A percentile compares a stretch with the other conserved stretches of the same genome.
Conservation (phyloP, 2,888 invertebrate species). For the Dromius quadrimaculatus region DNA sequence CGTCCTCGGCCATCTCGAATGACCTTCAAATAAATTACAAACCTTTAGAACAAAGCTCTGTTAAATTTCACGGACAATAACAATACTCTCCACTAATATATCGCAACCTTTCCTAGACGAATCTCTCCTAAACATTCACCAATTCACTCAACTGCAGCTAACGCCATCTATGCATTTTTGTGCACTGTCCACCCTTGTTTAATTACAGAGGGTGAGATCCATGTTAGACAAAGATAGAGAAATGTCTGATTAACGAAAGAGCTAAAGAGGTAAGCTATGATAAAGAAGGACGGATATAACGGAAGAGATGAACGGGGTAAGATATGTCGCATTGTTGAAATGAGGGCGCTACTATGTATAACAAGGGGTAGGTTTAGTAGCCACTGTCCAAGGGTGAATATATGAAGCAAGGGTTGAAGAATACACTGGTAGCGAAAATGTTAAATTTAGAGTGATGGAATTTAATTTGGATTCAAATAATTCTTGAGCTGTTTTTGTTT, state of each 20-base stretch:
- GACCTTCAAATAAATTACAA: not conserved
- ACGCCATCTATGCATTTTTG: constrained; percentile 59
- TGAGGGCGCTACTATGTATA: constrained; percentile 34
- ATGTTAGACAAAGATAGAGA: constrained; percentile 37
- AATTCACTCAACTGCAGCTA: constrained; percentile 34
- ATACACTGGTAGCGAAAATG: constrained; percentile 55
- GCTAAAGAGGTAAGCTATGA: not conserved
- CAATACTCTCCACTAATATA: constrained; percentile 14
- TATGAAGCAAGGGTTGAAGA: constrained; percentile 65
- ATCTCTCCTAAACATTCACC: not conserved
- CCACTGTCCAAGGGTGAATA: constrained; percentile 66
- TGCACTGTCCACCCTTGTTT: constrained; percentile 64
- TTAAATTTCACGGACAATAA: constrained; percentile 44
- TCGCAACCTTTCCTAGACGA: constrained; percentile 10
- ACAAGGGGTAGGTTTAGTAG: constrained; percentile 62
- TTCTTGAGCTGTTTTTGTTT: no score
- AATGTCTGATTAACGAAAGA: constrained; percentile 45
- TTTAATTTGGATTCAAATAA: no score
- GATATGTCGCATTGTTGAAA: constrained; percentile 50
- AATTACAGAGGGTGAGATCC: constrained; percentile 62
- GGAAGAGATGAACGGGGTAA: constrained; percentile 32
- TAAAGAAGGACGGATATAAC: constrained; percentile 7
- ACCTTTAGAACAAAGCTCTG: constrained; percentile 12
- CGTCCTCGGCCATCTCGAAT: no score
- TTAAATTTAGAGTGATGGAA: no score